Evolutionary conservation across 37 sponge, comb jelly and placozoan species (phyloP).

Genomic region (Hexactinellida sp.): DNA sequence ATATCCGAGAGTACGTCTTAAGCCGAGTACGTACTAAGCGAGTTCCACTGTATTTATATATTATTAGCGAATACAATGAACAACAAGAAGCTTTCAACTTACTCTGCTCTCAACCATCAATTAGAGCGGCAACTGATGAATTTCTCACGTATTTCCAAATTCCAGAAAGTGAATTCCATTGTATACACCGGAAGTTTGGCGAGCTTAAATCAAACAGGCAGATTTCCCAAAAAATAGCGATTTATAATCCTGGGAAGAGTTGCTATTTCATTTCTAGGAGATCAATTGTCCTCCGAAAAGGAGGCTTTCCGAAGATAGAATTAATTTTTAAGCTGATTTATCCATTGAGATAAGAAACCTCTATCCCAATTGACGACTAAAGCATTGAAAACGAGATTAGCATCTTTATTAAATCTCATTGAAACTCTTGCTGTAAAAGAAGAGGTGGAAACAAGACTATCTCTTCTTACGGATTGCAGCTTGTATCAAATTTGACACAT

Average conservation of each 20-base stretch:
- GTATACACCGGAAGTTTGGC: no score
- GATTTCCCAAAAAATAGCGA: not conserved
- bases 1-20: no score
- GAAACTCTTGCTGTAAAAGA: not conserved
- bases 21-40: no score
- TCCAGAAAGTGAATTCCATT: no score
- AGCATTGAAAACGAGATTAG: not conserved
- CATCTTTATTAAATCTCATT: not conserved
- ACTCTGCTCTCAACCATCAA: no score
- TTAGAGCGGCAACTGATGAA: no score
- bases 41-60: no score
- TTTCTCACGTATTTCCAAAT: no score
- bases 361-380: not conserved
- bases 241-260: not conserved
- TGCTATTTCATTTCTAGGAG: not conserved
- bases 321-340: not conserved
- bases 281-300: not conserved
- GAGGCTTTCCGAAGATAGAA: not conserved
- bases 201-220: no score
- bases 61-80: no score
- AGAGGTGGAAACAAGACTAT: not conserved
- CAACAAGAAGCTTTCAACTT: no score
- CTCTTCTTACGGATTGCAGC: not conserved
- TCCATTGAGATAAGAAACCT: not conserved
- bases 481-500: not conserved